These are phyloP conservation scores for Drosophila asahinai DNA, from an alignment of 1,140 invertebrate species.

Conservation along the genomic window DNA sequence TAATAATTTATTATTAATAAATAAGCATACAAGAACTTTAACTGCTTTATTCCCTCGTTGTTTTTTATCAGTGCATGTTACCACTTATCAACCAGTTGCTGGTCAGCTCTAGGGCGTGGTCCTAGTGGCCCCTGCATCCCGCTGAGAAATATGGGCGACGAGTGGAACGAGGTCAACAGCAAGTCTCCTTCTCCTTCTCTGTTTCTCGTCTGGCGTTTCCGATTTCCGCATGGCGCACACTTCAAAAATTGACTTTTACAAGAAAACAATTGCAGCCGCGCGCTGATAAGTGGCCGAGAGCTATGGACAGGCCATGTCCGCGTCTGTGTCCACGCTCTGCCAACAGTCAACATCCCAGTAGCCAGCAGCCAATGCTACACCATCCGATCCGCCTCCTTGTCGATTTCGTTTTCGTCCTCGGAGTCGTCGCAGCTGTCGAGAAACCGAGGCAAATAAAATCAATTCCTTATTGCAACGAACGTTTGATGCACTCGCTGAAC, in stretches of 20 bases:
- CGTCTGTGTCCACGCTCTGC: slow-evolving; percentile 26
- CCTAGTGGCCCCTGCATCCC: not conserved
- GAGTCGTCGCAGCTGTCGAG: slow-evolving; percentile 44
- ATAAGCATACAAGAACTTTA: not conserved
- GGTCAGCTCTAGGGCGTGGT: slow-evolving; percentile 19
- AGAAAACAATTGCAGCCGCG: slow-evolving; percentile 78
- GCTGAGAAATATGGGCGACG: slow-evolving; percentile 12
- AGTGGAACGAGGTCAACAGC: slow-evolving; percentile 69
- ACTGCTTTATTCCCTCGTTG: no score
- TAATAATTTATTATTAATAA: no score
- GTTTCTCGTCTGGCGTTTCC: slow-evolving; percentile 72
- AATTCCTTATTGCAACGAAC: slow-evolving; percentile 33
- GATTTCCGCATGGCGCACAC: slow-evolving; percentile 75
- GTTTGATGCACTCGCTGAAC: slow-evolving; percentile 44
- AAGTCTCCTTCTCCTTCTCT: slow-evolving; percentile 16
- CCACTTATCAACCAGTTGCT: slow-evolving; percentile 71
- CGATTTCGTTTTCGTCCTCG: slow-evolving; percentile 35
- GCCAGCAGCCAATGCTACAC: not conserved
- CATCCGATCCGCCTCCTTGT: slow-evolving; percentile 16
- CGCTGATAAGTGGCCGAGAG: slow-evolving; percentile 70
- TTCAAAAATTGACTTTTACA: slow-evolving; percentile 83
- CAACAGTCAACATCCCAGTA: slow-evolving; percentile 23
- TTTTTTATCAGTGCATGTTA: slow-evolving; percentile 31
- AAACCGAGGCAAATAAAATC: slow-evolving; percentile 34
- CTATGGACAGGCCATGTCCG: slow-evolving; percentile 66